These are phyloP conservation scores for Galemys pyrenaicus DNA, from an alignment of 2,113 vertebrate genomes.

Conservation along the genomic window DNA sequence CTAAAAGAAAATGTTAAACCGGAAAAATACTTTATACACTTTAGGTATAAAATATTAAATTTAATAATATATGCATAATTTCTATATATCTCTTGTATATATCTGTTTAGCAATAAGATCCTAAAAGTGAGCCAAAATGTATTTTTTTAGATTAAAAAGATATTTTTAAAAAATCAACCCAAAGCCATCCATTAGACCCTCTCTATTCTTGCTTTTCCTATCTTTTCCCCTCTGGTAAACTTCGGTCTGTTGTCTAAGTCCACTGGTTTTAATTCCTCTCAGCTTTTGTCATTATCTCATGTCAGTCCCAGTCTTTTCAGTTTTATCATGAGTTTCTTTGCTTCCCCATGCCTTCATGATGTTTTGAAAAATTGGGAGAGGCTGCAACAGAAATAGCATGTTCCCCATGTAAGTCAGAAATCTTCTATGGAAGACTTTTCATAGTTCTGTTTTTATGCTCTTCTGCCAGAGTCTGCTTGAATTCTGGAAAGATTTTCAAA, in stretches of 20 bases:
- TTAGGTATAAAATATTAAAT: constrained; percentile 10
- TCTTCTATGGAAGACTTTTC: background rate
- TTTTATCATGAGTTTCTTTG: background rate
- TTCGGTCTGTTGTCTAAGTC: no score
- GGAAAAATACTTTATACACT: background rate
- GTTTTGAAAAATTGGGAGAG: background rate
- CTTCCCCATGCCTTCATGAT: background rate
- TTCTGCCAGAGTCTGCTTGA: constrained; percentile 54
- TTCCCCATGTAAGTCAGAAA: constrained; percentile 51
- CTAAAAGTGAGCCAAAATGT: background rate
- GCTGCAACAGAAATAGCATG: constrained; percentile 31
- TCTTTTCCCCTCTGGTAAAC: no score
- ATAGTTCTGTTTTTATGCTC: constrained; percentile 36
- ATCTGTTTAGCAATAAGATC: background rate
- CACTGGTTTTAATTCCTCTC: background rate
- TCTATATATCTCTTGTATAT: background rate
- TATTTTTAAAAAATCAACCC: no score
- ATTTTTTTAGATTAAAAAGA: no score
- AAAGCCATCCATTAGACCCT: no score
- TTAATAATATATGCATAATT: background rate
- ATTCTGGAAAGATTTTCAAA: constrained; percentile 23
- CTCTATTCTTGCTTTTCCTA: no score
- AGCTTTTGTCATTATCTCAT: background rate
- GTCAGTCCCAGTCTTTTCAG: background rate
- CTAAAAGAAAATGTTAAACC: constrained; percentile 10